phyloP scores from a whole-genome alignment of 1,140 invertebrate genomes.

The Eupeodes corollae region DNA sequence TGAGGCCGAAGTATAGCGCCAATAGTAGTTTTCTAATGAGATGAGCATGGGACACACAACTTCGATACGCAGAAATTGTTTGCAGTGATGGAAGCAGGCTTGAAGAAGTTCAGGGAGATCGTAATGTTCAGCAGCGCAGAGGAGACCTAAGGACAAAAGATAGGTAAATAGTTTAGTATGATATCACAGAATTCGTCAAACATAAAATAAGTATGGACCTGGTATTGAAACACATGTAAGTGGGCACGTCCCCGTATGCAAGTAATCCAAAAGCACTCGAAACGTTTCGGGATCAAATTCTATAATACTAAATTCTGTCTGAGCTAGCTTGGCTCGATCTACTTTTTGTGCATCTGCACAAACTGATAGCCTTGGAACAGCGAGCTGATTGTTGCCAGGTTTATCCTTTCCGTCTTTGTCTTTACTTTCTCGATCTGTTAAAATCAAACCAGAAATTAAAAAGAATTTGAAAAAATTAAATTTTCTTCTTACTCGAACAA shows the following conservation, averaged over 20 bases:
- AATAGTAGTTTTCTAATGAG: conserved; percentile 88
- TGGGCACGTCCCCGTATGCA: conserved; percentile 85
- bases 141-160: conserved; percentile 48
- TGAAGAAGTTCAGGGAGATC: conserved; percentile 84
- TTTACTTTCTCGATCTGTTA: conserved; percentile 58
- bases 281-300: conserved; percentile 93
- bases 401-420: conserved; percentile 70
- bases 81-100: conserved; percentile 90
- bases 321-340: conserved; percentile 77
- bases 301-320: conserved; percentile 91
- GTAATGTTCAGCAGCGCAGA: conserved; percentile 89
- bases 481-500: conserved; percentile 62
- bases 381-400: conserved; percentile 54
- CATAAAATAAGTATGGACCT: conserved; percentile 28
- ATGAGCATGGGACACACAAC: conserved; percentile 87
- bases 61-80: conserved; percentile 83
- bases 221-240: conserved; percentile 85
- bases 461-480: conserved; percentile 4
- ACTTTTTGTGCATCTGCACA: conserved; percentile 90
- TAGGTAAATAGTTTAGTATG: neutral
- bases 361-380: conserved; percentile 77
- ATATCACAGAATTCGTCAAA: neutral
- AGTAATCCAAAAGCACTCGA: conserved; percentile 76
- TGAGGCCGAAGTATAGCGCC: conserved; percentile 86
- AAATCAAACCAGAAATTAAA: conserved; percentile 28